Base-by-base conservation (phyloP, 1,140 invertebrate genomes). In the Drosophila dunni region DNA sequence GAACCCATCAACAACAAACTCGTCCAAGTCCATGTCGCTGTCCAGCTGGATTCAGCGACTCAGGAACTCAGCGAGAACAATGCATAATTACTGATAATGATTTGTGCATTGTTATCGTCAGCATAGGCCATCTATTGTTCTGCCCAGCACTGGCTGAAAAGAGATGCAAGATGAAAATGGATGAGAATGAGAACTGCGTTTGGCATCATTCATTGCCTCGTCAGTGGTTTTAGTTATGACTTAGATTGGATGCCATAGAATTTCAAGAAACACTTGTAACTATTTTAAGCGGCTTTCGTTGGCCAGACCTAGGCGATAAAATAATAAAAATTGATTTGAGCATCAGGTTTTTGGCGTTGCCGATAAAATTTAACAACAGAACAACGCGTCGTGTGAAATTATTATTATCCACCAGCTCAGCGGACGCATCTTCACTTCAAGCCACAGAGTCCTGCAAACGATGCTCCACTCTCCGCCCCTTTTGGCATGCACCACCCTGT, bases 1-100 rank as follows among this genome's bases (percentile, higher is more conserved):
- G n/a, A 69, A 58, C 42, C 64, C 44, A 45, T 9, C 38, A 40
- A 44, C 17, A 24, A 50, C 29, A 40, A 5, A 3, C 17, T 62
- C 50, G 51, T 29, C 20, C 48, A 29, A 29, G 24, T 29, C 33
- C 48, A 29, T 44, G 13, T 17, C 36, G 57, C n/a, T 13, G 45
- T 46, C 29, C 58, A 72, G 72, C 38, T 81, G 72, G 57, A 69
- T 75, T 79, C 33, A 20, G 44, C 46, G 76, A 40, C 24, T 29
- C 24, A 29, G 24, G 6, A 7, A 36, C 36, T 24, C 33, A 20
- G 48, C 46, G 76, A 45, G 64, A 76, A 85, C 82, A 85, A 85
- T 85, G 82, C 82, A 85, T 85, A 85, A 85, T 88, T 85, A 88
- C 83, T 85, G 83, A 81, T 85, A 85, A 85, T 88, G 82, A 88